Conservation (phyloP, 2,113 vertebrate species). For the Percopsis transmontana region DNA sequence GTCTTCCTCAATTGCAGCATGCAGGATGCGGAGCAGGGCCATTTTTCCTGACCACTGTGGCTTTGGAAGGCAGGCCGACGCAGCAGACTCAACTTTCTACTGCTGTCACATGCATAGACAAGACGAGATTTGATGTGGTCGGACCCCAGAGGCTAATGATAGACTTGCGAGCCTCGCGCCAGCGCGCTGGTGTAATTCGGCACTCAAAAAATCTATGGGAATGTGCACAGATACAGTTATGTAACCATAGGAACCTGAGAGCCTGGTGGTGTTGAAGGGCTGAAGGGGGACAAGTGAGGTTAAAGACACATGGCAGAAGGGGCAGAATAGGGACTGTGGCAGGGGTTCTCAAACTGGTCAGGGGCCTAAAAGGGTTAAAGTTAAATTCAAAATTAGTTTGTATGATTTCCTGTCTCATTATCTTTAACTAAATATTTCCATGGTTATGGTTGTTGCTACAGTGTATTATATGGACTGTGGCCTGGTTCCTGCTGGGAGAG, state of each 20-base stretch:
- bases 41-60: conserved; percentile 51
- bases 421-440: no score
- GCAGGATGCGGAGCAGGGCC: conserved; percentile 23
- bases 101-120: conserved; percentile 47
- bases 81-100: conserved; percentile 38
- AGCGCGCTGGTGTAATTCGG: conserved; percentile 59
- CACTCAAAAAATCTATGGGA: conserved; percentile 56
- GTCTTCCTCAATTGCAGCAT: conserved; percentile 40
- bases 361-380: background rate
- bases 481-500: no score
- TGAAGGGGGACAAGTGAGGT: conserved; percentile 8
- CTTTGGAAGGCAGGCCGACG: conserved; percentile 38
- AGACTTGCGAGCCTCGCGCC: conserved; percentile 59
- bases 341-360: conserved; percentile 3
- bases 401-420: no score
- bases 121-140: conserved; percentile 71
- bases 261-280: conserved; percentile 42
- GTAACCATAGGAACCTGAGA: conserved; percentile 43
- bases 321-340: background rate
- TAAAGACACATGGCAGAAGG: background rate
- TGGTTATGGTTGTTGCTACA: no score
- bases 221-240: conserved; percentile 59
- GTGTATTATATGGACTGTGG: no score
- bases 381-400: conserved; percentile 21
- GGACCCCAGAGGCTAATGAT: conserved; percentile 66